Conservation (phyloP, 2,113 vertebrate species). For the Psilopsiagon aurifrons region DNA sequence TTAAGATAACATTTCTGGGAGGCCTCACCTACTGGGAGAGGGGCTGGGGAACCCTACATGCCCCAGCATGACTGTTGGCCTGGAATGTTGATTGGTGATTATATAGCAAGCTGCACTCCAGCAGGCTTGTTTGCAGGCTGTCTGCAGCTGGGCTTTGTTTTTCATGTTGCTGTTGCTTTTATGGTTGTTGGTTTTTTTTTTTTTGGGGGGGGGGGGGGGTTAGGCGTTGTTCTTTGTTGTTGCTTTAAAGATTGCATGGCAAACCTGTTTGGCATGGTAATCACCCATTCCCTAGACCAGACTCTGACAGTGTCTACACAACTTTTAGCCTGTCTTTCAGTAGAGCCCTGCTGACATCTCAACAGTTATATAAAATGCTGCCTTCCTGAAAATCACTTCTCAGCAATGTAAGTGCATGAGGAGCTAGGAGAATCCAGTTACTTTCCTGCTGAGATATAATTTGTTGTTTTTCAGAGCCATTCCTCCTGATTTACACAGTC, state of each 20-base stretch:
- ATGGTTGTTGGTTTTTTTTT: background rate
- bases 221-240: background rate
- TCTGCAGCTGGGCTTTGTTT: background rate
- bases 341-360: slow-evolving; percentile 33
- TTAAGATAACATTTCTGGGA: background rate
- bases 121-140: background rate
- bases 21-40: rapidly evolving
- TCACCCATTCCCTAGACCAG: background rate
- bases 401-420: background rate
- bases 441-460: background rate
- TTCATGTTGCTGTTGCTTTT: background rate
- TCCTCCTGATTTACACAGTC: background rate
- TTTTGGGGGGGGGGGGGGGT: background rate
- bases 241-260: background rate
- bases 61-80: background rate
- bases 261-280: background rate
- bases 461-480: background rate
- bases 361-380: background rate
- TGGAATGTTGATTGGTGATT: background rate
- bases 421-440: slow-evolving; percentile 1
- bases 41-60: background rate
- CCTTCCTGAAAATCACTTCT: slow-evolving; percentile 31
- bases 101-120: background rate
- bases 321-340: slow-evolving; percentile 26
- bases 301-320: background rate